Evolutionary conservation across 2,888 invertebrate genomes (phyloP).

Genomic region (Hemithea aestivaria): DNA sequence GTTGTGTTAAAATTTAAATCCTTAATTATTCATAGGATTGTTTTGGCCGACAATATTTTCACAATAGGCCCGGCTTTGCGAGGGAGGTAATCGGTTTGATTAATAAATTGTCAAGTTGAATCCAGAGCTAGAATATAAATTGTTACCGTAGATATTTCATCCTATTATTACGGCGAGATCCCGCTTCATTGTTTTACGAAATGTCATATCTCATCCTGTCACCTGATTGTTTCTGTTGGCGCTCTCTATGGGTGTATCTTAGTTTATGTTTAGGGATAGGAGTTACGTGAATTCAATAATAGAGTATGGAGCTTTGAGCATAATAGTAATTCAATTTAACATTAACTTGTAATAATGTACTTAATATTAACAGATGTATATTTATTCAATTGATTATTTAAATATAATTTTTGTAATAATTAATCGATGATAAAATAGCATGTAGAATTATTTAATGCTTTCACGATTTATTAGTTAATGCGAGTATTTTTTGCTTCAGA

Average conservation of each 20-base stretch:
- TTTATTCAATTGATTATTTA: too few species aligned
- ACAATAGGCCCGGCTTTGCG: slow-evolving; percentile 69
- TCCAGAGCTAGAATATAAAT: slow-evolving; percentile 77
- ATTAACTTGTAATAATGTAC: too few species aligned
- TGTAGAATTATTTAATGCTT: too few species aligned
- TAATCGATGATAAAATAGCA: too few species aligned
- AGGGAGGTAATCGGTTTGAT: slow-evolving; percentile 78
- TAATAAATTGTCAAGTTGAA: slow-evolving; percentile 80
- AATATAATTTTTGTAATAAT: too few species aligned
- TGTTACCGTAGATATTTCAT: slow-evolving; percentile 78
- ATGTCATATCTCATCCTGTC: slow-evolving; percentile 75
- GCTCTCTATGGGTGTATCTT: slow-evolving; percentile 46
- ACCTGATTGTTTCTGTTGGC: slow-evolving; percentile 69
- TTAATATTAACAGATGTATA: too few species aligned
- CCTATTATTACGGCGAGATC: slow-evolving; percentile 68
- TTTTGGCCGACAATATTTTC: slow-evolving; percentile 75
- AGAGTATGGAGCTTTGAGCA: too few species aligned
- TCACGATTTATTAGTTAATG: too few species aligned
- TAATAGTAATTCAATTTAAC: too few species aligned
- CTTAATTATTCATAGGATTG: slow-evolving; percentile 79
- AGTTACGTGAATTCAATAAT: slow-evolving; percentile 18
- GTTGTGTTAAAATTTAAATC: slow-evolving; percentile 77
- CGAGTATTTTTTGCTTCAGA: too few species aligned
- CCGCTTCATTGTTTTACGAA: slow-evolving; percentile 75
- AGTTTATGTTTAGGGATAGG: slow-evolving; percentile 20